Evolutionary conservation across 2,888 invertebrate species (phyloP).

Genomic region (Pterostichus madidus): DNA sequence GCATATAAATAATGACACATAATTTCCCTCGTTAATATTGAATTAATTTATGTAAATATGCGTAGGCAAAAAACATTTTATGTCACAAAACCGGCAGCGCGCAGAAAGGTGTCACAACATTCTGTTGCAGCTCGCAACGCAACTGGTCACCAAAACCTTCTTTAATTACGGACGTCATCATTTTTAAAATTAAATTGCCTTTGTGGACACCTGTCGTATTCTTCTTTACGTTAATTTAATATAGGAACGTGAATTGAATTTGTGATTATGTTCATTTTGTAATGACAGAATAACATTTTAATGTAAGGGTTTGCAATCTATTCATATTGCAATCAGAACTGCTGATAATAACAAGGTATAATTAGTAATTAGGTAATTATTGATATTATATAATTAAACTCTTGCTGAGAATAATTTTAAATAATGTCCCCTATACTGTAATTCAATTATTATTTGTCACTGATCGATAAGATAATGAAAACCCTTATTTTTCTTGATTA

Average conservation of each 20-base stretch:
- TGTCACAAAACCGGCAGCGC: not conserved
- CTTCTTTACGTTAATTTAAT: constrained; percentile 12
- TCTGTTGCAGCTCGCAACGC: not conserved
- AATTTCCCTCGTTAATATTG: constrained; percentile 24
- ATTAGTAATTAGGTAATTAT: too few relatives aligned
- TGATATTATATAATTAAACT: too few relatives aligned
- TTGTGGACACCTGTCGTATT: constrained; percentile 33
- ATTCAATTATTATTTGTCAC: too few relatives aligned
- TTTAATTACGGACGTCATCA: constrained; percentile 37
- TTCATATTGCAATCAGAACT: not conserved
- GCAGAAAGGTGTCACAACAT: constrained; percentile 25
- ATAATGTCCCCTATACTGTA: too few relatives aligned
- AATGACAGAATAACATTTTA: not conserved
- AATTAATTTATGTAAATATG: constrained; percentile 47
- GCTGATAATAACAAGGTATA: not conserved
- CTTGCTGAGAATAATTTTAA: too few relatives aligned
- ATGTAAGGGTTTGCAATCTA: not conserved
- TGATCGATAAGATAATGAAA: too few relatives aligned
- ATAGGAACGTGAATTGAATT: constrained; percentile 45
- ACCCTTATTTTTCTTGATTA: too few relatives aligned
- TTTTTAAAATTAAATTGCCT: constrained; percentile 40
- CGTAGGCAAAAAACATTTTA: constrained; percentile 12
- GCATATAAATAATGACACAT: constrained; percentile 40
- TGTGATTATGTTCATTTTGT: not conserved
- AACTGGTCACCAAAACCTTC: constrained; percentile 8